phyloP scores from a whole-genome alignment of 1,140 invertebrate genomes.

The Vanessa atalanta region DNA sequence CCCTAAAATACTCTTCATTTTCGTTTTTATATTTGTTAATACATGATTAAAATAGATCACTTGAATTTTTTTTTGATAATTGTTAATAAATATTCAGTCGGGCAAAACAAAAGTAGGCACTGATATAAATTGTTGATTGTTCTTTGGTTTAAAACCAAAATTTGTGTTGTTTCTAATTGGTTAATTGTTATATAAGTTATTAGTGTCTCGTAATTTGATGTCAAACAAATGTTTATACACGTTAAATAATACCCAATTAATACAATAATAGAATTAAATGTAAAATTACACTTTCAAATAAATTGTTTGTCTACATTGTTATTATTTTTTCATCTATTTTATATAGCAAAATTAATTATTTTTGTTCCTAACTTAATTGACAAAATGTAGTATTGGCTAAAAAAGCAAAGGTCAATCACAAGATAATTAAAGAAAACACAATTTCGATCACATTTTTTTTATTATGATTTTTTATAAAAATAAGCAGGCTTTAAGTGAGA shows the following conservation, averaged over 20 bases:
- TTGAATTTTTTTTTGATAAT: too few relatives aligned
- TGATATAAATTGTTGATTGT: too few relatives aligned
- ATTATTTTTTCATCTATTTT: not conserved
- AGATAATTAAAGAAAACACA: not conserved
- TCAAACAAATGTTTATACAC: not conserved
- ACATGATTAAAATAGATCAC: too few relatives aligned
- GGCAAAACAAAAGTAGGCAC: too few relatives aligned
- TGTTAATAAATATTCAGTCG: too few relatives aligned
- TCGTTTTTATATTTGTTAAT: too few relatives aligned
- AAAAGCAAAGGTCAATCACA: not conserved
- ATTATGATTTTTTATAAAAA: conserved; percentile 27
- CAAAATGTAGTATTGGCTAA: too few relatives aligned
- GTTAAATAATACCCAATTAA: not conserved
- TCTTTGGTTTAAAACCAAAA: too few relatives aligned
- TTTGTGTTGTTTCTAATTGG: too few relatives aligned
- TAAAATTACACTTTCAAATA: conserved; percentile 1
- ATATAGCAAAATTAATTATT: not conserved
- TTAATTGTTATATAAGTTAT: not conserved
- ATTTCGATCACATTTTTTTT: conserved; percentile 15
- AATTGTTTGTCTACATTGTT: not conserved
- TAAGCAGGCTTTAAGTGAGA: conserved; percentile 29
- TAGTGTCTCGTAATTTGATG: not conserved
- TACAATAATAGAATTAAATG: not conserved
- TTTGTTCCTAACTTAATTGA: not conserved
- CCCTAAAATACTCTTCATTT: too few relatives aligned